A percentile compares a stretch with the other conserved stretches of the same genome.
Evolutionary conservation across 2,797 vertebrate species (phyloP).

Genomic region (Falco peregrinus): DNA sequence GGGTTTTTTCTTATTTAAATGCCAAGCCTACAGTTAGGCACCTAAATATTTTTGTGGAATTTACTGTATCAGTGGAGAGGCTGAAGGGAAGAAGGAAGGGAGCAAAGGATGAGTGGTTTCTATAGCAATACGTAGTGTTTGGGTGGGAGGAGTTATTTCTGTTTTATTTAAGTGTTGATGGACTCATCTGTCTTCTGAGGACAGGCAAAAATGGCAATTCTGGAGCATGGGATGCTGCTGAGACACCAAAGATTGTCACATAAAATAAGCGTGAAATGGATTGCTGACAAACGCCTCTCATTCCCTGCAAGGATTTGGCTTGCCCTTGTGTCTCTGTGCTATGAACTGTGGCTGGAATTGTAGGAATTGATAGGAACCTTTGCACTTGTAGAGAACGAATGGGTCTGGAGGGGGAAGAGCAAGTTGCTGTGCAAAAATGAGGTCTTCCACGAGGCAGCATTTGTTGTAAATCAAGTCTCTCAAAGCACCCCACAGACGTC

Average conservation of each 20-base stretch:
- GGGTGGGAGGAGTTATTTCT: background rate
- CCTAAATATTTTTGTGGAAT: background rate
- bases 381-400: background rate
- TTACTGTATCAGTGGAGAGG: background rate
- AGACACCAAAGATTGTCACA: background rate
- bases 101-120: background rate
- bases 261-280: background rate
- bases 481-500: background rate
- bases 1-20: background rate
- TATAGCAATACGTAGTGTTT: background rate
- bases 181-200: background rate
- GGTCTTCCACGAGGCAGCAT: background rate
- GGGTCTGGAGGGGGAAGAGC: background rate
- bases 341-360: accelerated
- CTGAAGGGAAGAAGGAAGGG: background rate
- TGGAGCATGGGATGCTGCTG: background rate
- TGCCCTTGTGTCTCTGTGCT: background rate
- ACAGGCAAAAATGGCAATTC: background rate
- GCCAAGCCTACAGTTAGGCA: background rate
- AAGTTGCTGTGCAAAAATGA: background rate
- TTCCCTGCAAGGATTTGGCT: background rate
- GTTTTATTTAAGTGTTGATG: background rate
- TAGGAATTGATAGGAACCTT: background rate
- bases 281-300: background rate
- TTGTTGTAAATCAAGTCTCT: background rate